Conservation (phyloP, 2,797 vertebrate species). For the Coregonus suidteri region DNA sequence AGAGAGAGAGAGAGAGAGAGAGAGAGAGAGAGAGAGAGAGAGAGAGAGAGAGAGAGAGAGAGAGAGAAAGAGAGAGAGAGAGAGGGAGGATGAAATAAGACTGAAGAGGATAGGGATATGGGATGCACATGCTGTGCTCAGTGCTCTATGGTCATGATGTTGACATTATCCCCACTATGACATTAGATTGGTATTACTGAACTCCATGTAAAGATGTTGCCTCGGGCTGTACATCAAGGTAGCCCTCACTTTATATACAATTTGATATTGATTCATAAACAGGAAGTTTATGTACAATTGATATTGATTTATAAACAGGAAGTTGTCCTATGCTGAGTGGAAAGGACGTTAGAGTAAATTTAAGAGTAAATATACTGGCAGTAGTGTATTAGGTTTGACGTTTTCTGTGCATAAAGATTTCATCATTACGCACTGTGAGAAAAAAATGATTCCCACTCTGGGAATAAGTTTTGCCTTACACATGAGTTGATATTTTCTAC, state of each 20-base stretch:
- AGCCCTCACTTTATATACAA: not conserved
- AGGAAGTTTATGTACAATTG: not conserved
- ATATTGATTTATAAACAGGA: not conserved
- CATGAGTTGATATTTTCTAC: not conserved
- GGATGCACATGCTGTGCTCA: not conserved
- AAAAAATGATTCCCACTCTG: not conserved
- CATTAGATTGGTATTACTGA: not conserved
- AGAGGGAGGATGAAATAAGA: not conserved
- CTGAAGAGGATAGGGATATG: not conserved
- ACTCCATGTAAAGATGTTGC: not conserved
- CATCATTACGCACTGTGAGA: too few relatives aligned
- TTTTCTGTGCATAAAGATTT: not conserved
- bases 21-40: conserved; percentile 18
- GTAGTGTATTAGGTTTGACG: not conserved
- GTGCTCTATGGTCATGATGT: not conserved
- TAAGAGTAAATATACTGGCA: not conserved
- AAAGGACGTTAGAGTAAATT: not conserved
- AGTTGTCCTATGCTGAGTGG: too few relatives aligned
- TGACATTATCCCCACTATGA: not conserved
- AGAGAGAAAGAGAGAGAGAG: conserved; percentile 16
- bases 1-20: conserved; percentile 8
- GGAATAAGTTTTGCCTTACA: not conserved
- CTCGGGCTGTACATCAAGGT: not conserved
- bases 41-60: conserved; percentile 22
- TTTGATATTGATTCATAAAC: not conserved